Evolutionary conservation across 2,888 invertebrate genomes (phyloP), one percentile per base, ranked within the genome.

Genomic region (Phasia obesa): DNA sequence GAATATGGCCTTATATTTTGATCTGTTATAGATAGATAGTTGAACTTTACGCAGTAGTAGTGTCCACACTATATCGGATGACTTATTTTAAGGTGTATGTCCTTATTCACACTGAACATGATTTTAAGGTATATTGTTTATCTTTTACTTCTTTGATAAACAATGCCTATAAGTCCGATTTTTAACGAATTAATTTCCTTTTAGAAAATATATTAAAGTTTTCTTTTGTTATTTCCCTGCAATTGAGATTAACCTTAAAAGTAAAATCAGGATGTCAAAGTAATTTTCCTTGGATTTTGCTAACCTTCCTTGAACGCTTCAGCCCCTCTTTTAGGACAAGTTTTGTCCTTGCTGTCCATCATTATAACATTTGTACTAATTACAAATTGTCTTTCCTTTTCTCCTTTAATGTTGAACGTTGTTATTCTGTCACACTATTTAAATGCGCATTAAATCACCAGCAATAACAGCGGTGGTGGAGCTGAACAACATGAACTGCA

Each of bases 381-480:
- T 77, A 64, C 44, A 77, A 77, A 77, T 55, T 70, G 47, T 64
- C 35, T 70, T 31, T 77, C 23, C 17, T 11, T 59, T 31, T 27
- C 17, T 47, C n/a, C 35, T 57, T 55, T 25, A 53, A 38, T 44
- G 23, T 23, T 55, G 21, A n/a, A 69, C 35, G 69, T 70, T 77
- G 69, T 31, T 44, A 44, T 44, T 31, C 53, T 77, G 76, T 62
- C 69, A 70, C 25, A 25, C 44, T 70, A 62, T 55, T 77, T 62
- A 53, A 77, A 69, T 77, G 53, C 44, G 53, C 69, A 77, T 69
- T 77, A 69, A 77, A 69, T 69, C 44, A 62, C 51, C 25, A 62
- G 38, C 35, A 65, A 57, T n/a, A 57, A 17, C 35, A 64, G 31
- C 59, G 44, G 4, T n/a, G 19, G 27, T 55, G 15, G 17, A 69